Conservation (phyloP, 2,113 vertebrate genomes). For the Percopsis transmontana region DNA sequence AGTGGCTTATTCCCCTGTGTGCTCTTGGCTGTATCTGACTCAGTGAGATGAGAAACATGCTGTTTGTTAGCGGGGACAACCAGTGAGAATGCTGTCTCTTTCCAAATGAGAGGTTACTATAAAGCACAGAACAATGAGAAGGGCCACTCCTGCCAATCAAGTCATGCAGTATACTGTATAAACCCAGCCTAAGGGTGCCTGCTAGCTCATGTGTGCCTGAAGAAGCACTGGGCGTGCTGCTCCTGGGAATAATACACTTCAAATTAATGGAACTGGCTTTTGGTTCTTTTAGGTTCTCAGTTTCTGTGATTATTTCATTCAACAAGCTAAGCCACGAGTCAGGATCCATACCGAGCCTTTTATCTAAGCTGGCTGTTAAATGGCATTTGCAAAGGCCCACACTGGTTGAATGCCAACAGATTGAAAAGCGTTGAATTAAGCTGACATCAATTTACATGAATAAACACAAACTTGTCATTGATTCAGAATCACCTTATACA, state of each 20-base stretch:
- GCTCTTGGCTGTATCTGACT: conserved; percentile 26
- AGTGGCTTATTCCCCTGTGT: conserved; percentile 1
- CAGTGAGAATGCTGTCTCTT: conserved; percentile 47
- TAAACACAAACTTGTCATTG: conserved; percentile 25
- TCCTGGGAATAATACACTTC: conserved; percentile 1
- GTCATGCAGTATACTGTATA: conserved; percentile 23
- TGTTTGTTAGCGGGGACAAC: conserved; percentile 41
- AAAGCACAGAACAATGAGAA: conserved; percentile 41
- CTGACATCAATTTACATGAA: conserved; percentile 9
- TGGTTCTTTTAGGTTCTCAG: background rate
- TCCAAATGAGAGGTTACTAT: conserved; percentile 68
- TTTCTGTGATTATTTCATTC: conserved; percentile 2
- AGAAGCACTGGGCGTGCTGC: background rate
- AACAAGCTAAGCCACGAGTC: conserved; percentile 4
- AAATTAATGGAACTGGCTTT: no score
- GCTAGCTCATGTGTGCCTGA: conserved; percentile 8
- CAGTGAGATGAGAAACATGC: conserved; percentile 36
- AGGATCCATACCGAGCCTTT: conserved; percentile 19
- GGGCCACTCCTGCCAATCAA: conserved; percentile 33
- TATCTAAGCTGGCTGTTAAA: conserved; percentile 1
- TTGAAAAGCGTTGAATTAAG: conserved; percentile 10
- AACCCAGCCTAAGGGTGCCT: conserved; percentile 33
- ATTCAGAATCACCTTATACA: conserved; percentile 20
- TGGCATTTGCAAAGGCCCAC: background rate
- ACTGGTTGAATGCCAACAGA: background rate